Percentiles rank a stretch among this genome's conserved stretches.
Conservation (phyloP, 2,797 vertebrate genomes). For the Pseudocheirus occidentalis region DNA sequence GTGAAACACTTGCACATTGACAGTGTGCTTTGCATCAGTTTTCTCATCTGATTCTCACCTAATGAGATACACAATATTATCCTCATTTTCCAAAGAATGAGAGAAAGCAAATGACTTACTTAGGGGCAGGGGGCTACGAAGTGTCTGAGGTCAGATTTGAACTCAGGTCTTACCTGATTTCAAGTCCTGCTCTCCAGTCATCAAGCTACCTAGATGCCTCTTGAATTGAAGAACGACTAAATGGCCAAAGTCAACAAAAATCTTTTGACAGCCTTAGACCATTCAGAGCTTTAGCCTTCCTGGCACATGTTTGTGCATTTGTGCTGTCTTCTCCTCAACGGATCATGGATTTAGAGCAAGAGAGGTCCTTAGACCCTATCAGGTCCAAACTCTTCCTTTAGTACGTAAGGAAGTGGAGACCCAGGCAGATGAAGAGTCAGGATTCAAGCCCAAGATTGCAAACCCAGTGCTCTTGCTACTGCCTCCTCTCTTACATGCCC, state of each 20-base stretch:
- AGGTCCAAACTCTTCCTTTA: neutral
- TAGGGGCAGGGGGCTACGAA: neutral
- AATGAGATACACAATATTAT: neutral
- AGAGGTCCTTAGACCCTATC: neutral
- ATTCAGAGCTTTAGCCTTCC: neutral
- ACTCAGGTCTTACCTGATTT: neutral
- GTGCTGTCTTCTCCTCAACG: neutral
- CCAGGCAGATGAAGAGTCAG: neutral
- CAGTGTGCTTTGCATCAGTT: neutral
- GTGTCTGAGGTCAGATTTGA: neutral
- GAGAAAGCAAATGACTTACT: conserved; percentile 25
- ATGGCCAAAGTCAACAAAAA: neutral
- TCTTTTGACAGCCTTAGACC: neutral
- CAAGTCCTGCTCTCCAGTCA: neutral
- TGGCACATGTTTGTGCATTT: neutral
- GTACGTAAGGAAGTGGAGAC: neutral
- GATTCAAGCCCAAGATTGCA: neutral
- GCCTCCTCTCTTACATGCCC: neutral
- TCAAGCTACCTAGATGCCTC: neutral
- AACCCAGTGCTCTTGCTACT: neutral
- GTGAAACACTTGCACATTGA: neutral
- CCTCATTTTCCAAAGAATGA: conserved; percentile 24
- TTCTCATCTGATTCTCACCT: neutral
- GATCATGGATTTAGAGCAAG: neutral
- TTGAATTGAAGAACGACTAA: neutral